Base-by-base conservation (phyloP, 1,140 invertebrate species). In the Phthorimaea operculella region DNA sequence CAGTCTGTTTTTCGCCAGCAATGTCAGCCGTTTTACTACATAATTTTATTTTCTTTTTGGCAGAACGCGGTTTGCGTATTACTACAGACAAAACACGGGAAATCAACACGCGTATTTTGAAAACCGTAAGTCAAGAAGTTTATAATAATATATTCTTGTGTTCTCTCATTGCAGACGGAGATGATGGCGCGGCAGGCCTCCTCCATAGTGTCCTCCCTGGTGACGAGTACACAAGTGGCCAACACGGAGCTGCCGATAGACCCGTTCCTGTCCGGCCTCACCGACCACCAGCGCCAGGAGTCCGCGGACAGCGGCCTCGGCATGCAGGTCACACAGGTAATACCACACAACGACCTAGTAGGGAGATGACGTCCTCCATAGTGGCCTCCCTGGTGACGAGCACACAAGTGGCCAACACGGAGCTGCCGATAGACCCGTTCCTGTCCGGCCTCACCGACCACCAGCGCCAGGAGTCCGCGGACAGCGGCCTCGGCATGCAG, bases 241-340 rank as follows among this genome's bases (percentile, higher is more conserved):
- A 71, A 60, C 47, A 81, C 73, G 0, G 85, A 85, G 36, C 73
- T 88, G 54, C 86, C 88, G 5, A 88, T 93, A 83, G 94, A 96
- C 82, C 94, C 94, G 33, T 96, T 96, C 83, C 86, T 96, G 57
- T 81, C 81, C 0, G 91, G 92, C 28, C 88, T 93, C 50, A 90
- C 90, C 51, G 94, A 96, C 70, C 95, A 98, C 81, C 92, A 94
- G 52, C 89, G 96, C 55, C 96, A 98, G 83, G 96, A 97, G 79
- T 96, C 94, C 14, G 93, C 93, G 16, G 96, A 98, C 79, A 96
- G 94, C 81, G 96, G 96, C 44, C 87, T 98, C 33, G 94, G 94
- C 67, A 90, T 97, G 87, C 91, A 90, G 2, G 90, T 90, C 33
- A 72, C 83, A 15, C 85, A 86, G 61, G 21, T 28, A 28, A 2